Evolutionary conservation across 2,113 vertebrate species (phyloP), one percentile per base, ranked within the genome.

Genomic region (Platysteira castanea): DNA sequence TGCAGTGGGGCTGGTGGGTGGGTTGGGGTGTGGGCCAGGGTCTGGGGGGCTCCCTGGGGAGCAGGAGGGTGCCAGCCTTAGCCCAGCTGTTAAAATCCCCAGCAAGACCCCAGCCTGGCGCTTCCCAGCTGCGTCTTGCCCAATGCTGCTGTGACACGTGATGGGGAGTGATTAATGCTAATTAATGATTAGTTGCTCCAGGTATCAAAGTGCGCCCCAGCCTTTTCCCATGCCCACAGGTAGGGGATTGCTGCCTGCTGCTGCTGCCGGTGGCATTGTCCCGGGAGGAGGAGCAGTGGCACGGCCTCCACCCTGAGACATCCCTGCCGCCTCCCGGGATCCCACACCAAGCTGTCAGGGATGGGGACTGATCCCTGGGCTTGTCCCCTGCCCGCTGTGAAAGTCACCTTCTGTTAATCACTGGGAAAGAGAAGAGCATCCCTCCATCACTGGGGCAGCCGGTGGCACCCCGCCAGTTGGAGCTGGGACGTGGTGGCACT

Each of bases 401-500:
- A n/a, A 52, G 54, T 39, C 21, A 1, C 44, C 44, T 59, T 64
- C 53, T 79, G 27, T 88, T 90, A 67, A 59, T 83, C 61, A 0
- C 4, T 11, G 57, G 75, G 70, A 27, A 60, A 42, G 84, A 33
- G 56, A 74, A 54, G 64, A 89, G 81, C 92, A 93, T 83, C 86
- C 91, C 0, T 1, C 42, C 28, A 6, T 56, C 2, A 4, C 47
- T 0, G 4, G 94, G 94, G 73, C 83, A 80, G 88, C 79, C 2
- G 9, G 84, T 95, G 96, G 79, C 90, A 76, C 77, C 67, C 64
- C 2, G n/a, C 93, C 93, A 94, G 87, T 37, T 82, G 87, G 93
- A 96, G 74, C 84, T 22, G 22, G 91, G 41, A 52, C 59, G 3
- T 30, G 81, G 93, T 92, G 95, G 84, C 95, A 90, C 91, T 93